Evolutionary conservation across 2,113 vertebrate genomes (phyloP), one percentile per base, ranked within the genome.

Genomic region (Burhinus bistriatus): DNA sequence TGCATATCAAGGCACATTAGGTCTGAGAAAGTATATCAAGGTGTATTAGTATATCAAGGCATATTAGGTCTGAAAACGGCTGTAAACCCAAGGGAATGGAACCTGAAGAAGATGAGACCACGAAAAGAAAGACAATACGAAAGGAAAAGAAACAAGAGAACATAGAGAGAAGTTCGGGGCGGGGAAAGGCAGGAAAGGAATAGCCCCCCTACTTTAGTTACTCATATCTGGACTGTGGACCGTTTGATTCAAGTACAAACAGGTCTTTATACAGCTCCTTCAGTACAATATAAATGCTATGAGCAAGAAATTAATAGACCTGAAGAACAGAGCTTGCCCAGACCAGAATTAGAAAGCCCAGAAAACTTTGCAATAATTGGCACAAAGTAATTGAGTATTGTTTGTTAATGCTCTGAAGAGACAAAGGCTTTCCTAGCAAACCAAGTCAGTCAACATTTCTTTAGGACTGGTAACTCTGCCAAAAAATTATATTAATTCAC

Each of bases 371-470:
- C 49, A 81, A 49, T 59, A 93, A 58, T 49, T 68, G 69, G 17
- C 55, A 79, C 76, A 83, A 86, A 80, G 26, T 36, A 95, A 83
- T 8, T 36, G n/a, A 73, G 7, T 15, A 44, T 13, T 52, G 44
- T n/a, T 92, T 85, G 52, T 42, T 62, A 27, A 29, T 40, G 42
- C 66, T 86, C 76, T 88, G 62, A 83, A 83, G 83, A 85, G 55
- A 80, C 51, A 68, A 83, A 57, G 30, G 73, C 51, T 87, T 66
- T 87, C 69, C 45, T 58, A 95, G 83, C 77, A 95, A 65, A 81
- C 27, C 62, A 45, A 92, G 65, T n/a, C 49, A 23, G 22, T 1
- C 1, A 1, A 42, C 11, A 9, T 32, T 64, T 89, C 44, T 40
- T 88, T 47, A 90, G 42, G 52, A 88, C 16, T 32, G 5, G 25